Percentiles rank a stretch among this genome's conserved stretches.
phyloP scores from a whole-genome alignment of 2,888 invertebrate genomes.

The Drosophila planitibia region DNA sequence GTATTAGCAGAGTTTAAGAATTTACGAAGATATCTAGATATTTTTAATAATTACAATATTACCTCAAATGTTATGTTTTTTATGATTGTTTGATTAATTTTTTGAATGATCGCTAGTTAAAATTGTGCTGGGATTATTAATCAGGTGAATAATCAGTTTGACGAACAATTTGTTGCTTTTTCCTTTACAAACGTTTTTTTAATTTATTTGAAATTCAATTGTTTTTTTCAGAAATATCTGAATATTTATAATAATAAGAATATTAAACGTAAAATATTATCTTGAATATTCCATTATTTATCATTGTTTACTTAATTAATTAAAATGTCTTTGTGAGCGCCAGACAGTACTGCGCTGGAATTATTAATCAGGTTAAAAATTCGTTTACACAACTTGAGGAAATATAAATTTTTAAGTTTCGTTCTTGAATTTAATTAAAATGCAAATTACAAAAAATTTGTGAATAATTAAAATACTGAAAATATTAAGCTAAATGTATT shows the following conservation, averaged over 20 bases:
- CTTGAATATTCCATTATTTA: neutral
- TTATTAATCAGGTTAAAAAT: neutral
- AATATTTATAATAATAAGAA: neutral
- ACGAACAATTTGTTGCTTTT: neutral
- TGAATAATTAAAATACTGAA: neutral
- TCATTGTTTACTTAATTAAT: neutral
- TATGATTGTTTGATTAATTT: neutral
- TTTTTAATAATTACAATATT: neutral
- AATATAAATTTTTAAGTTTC: neutral
- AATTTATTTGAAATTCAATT: neutral
- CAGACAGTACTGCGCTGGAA: neutral
- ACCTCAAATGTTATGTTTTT: neutral
- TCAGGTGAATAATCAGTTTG: constrained; percentile 10
- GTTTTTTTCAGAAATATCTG: neutral
- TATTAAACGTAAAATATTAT: neutral
- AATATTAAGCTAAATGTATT: neutral
- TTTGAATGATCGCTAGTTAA: neutral
- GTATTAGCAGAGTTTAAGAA: neutral
- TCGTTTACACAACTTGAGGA: neutral
- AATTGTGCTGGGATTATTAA: neutral
- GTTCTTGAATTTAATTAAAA: neutral
- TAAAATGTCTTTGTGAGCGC: neutral
- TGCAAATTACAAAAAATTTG: neutral
- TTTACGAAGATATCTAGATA: neutral
- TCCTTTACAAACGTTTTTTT: neutral